A percentile compares a stretch with the other conserved stretches of the same genome.
These are phyloP conservation scores for Antheraea yamamai DNA, from an alignment of 2,888 invertebrate species.

Conservation along the genomic window DNA sequence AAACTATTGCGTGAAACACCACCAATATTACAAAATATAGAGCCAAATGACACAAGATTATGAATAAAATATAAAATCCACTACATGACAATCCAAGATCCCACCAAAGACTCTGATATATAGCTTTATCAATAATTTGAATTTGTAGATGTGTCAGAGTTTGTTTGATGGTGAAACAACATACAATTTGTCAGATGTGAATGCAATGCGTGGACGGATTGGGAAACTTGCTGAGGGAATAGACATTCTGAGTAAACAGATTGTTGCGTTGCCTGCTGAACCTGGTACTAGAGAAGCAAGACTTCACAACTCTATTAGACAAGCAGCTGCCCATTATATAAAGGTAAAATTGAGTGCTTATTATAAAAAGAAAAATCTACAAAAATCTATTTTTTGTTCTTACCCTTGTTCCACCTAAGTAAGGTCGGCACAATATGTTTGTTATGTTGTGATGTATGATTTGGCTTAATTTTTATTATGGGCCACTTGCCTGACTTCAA, in stretches of 20 bases:
- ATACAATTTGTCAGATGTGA: constrained; percentile 92
- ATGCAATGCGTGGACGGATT: constrained; percentile 90
- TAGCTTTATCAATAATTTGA: neutral
- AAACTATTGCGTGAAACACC: too few species aligned
- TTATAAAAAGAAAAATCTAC: neutral
- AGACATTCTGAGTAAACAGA: constrained; percentile 91
- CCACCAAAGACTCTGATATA: neutral
- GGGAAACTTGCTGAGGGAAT: constrained; percentile 94
- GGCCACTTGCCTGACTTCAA: too few species aligned
- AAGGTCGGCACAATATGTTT: too few species aligned
- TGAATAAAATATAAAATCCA: too few species aligned
- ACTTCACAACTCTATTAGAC: constrained; percentile 88
- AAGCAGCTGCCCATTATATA: constrained; percentile 90
- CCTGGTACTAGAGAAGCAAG: constrained; percentile 84
- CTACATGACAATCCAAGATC: too few species aligned
- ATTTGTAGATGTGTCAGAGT: constrained; percentile 81
- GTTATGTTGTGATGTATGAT: too few species aligned
- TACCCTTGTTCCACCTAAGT: too few species aligned
- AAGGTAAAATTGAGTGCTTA: constrained; percentile 69
- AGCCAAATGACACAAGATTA: too few species aligned
- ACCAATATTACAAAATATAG: too few species aligned
- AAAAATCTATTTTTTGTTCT: too few species aligned
- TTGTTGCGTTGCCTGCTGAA: constrained; percentile 84
- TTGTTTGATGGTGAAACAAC: constrained; percentile 94
- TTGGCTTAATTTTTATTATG: too few species aligned